Conservation (phyloP, 2,797 vertebrate species). For the Meda fulgida region DNA sequence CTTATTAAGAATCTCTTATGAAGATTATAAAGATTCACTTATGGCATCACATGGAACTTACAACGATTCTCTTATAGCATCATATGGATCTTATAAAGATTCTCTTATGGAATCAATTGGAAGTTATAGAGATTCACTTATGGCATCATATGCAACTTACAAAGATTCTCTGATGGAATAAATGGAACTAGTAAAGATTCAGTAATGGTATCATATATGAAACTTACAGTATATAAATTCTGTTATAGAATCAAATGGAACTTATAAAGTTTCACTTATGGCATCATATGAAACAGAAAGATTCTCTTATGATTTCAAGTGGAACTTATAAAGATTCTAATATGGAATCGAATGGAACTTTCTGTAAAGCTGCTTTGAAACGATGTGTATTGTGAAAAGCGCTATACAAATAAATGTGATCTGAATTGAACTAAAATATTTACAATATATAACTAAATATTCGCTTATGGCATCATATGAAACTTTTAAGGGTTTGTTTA, state of each 20-base stretch:
- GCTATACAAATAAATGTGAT: too few species aligned
- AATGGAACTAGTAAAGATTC: neutral
- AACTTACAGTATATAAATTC: neutral
- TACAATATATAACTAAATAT: neutral
- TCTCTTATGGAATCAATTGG: neutral
- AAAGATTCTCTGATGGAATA: neutral
- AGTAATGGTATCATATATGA: neutral
- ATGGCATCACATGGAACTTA: neutral
- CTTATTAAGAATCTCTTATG: neutral
- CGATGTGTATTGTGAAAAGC: too few species aligned
- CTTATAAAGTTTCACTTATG: neutral
- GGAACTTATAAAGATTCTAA: too few species aligned
- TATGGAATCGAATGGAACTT: neutral
- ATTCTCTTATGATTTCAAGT: neutral
- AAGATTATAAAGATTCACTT: neutral
- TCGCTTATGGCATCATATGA: neutral
- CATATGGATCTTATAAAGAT: neutral
- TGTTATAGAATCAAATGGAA: neutral
- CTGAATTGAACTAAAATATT: too few species aligned
- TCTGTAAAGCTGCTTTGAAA: too few species aligned
- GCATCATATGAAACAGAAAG: neutral
- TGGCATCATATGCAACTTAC: neutral
- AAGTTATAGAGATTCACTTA: neutral
- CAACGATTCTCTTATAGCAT: neutral
- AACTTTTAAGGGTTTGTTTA: neutral